Conservation (phyloP, 2,888 invertebrate species). For the Thymelicus sylvestris region DNA sequence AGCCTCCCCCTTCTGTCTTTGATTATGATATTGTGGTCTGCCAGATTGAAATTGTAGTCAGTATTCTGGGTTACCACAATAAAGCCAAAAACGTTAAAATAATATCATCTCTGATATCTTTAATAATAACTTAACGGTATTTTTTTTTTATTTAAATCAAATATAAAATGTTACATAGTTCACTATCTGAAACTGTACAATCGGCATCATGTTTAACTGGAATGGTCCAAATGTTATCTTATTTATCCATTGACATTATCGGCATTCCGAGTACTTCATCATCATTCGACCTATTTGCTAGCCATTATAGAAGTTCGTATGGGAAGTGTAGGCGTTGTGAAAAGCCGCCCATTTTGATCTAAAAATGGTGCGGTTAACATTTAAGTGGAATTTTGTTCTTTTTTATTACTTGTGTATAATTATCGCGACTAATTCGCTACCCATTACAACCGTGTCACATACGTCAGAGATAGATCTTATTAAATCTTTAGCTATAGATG, state of each 20-base stretch:
- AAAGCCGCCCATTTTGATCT: conserved; percentile 48
- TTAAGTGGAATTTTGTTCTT: conserved; percentile 59
- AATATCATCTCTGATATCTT: too few relatives aligned
- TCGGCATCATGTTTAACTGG: background rate
- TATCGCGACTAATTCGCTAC: conserved; percentile 57
- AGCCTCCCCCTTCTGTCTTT: too few relatives aligned
- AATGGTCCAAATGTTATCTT: conserved; percentile 19
- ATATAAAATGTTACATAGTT: too few relatives aligned
- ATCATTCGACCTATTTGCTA: conserved; percentile 50
- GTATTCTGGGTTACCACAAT: too few relatives aligned
- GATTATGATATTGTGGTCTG: too few relatives aligned
- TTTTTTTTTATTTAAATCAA: too few relatives aligned
- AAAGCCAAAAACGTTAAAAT: too few relatives aligned
- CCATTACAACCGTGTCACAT: conserved; percentile 47
- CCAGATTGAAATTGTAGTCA: too few relatives aligned
- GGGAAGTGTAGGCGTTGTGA: conserved; percentile 48
- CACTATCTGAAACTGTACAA: too few relatives aligned
- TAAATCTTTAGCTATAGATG: background rate
- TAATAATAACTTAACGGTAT: too few relatives aligned
- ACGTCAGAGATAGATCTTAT: conserved; percentile 31
- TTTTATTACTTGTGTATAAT: conserved; percentile 51
- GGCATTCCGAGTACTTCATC: conserved; percentile 39
- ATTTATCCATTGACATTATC: conserved; percentile 53
- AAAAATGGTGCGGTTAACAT: conserved; percentile 65
- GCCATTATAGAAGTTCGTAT: conserved; percentile 51